Evolutionary conservation across 2,113 vertebrate genomes (phyloP).

Genomic region (Laterallus jamaicensis): DNA sequence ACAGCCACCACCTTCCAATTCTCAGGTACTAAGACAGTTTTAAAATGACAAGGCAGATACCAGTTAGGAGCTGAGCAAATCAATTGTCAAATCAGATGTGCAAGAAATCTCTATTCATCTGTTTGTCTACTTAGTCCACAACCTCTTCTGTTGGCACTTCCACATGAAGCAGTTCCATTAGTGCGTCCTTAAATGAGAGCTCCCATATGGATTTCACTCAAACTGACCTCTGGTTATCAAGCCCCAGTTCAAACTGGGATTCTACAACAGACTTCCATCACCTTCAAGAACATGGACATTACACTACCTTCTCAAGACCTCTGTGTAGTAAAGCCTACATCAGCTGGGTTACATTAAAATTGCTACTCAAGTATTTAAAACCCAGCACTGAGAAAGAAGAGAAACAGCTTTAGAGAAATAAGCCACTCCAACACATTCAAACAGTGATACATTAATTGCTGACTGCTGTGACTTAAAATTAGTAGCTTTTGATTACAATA

Average conservation of each 20-base stretch:
- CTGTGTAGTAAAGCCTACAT: not conserved
- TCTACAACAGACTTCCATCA: not conserved
- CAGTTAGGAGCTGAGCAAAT: not conserved
- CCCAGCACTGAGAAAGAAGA: not conserved
- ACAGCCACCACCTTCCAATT: not conserved
- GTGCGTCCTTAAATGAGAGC: fast-evolving
- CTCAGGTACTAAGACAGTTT: not conserved
- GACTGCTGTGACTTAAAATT: not conserved
- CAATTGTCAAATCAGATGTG: not conserved
- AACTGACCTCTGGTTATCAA: not conserved
- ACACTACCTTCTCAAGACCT: not conserved
- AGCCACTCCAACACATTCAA: not conserved
- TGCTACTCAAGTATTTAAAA: not conserved
- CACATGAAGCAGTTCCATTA: not conserved
- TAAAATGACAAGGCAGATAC: not conserved
- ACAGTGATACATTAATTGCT: not conserved
- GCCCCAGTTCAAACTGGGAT: not conserved
- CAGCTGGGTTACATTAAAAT: not conserved
- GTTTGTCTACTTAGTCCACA: not conserved
- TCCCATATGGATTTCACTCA: not conserved
- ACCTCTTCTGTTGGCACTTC: not conserved
- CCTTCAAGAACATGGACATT: fast-evolving
- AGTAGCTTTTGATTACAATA: not conserved
- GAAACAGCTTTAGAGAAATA: not conserved
- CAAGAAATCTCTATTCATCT: not conserved